phyloP scores from a whole-genome alignment of 2,113 vertebrate species.

The Centropristis striata region DNA sequence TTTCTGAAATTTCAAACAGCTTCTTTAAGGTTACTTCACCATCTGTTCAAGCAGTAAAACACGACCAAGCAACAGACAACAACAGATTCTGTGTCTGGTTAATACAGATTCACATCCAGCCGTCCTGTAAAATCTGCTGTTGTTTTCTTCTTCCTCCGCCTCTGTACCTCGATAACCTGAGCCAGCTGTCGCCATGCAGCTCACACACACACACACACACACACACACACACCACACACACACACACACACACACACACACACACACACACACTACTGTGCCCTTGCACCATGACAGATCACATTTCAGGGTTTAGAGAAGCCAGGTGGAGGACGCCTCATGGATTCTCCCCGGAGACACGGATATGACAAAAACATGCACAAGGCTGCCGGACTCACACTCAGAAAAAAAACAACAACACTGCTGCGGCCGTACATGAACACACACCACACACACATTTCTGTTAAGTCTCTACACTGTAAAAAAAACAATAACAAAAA shows the following conservation, averaged over 20 bases:
- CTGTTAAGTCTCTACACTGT: neutral
- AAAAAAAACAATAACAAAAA: too few species aligned
- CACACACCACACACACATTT: neutral
- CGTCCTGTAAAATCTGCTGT: slow-evolving; percentile 3
- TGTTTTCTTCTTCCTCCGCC: slow-evolving; percentile 12
- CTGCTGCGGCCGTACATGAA: neutral
- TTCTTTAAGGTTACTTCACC: neutral
- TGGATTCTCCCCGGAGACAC: slow-evolving; percentile 12
- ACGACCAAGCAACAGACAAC: neutral
- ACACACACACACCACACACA: slow-evolving; percentile 2
- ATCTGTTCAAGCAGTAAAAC: neutral
- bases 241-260: slow-evolving; percentile 8
- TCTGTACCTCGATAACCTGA: slow-evolving; percentile 48
- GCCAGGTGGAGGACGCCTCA: slow-evolving; percentile 53
- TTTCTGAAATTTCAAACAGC: neutral
- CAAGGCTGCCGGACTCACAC: slow-evolving; percentile 11
- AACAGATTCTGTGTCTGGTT: neutral
- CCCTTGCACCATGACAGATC: slow-evolving; percentile 39
- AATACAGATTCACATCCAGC: neutral
- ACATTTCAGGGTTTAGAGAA: slow-evolving; percentile 45
- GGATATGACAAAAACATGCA: slow-evolving; percentile 12
- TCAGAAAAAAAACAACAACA: slow-evolving; percentile 14
- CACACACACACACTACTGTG: neutral
- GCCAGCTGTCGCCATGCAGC: slow-evolving; percentile 47
- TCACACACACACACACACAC: slow-evolving; percentile 14